Evolutionary conservation across 2,888 invertebrate genomes (phyloP).

Genomic region (Clepsis dumicolana): DNA sequence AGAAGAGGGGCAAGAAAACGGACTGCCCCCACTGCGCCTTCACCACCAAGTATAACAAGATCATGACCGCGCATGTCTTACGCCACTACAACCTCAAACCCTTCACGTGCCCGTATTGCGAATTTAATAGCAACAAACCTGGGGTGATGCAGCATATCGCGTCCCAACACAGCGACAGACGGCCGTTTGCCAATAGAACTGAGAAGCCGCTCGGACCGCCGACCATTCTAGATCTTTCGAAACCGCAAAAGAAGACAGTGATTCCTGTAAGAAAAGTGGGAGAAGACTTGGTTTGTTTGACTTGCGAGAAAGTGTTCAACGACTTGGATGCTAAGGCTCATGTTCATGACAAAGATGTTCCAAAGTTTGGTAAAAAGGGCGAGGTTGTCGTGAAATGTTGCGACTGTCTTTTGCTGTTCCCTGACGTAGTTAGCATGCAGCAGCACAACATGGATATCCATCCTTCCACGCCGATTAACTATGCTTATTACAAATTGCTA

Average conservation of each 20-base stretch:
- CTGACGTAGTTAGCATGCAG: conserved; percentile 58
- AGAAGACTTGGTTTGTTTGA: conserved; percentile 59
- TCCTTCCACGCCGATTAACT: conserved; percentile 55
- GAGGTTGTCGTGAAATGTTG: conserved; percentile 77
- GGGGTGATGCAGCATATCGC: conserved; percentile 64
- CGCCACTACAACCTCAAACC: conserved; percentile 80
- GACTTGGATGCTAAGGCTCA: conserved; percentile 55
- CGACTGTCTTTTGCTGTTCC: conserved; percentile 68
- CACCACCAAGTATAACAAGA: conserved; percentile 47
- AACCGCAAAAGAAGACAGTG: conserved; percentile 32
- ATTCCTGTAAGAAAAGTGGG: conserved; percentile 18
- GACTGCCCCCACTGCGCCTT: conserved; percentile 67
- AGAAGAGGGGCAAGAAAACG: conserved; percentile 39
- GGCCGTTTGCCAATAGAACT: conserved; percentile 46
- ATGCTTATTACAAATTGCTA: conserved; percentile 60
- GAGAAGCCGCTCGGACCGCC: conserved; percentile 53
- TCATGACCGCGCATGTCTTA: conserved; percentile 71
- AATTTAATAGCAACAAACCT: conserved; percentile 57
- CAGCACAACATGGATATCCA: conserved; percentile 69
- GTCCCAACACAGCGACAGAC: conserved; percentile 58
- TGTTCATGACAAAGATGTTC: conserved; percentile 55
- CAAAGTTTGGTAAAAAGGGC: conserved; percentile 65
- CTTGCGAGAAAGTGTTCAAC: conserved; percentile 62
- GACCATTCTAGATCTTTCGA: conserved; percentile 38
- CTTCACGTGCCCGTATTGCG: conserved; percentile 74